phyloP scores from a whole-genome alignment of 2,797 vertebrate species.

The Notoglanidium macrostoma region DNA sequence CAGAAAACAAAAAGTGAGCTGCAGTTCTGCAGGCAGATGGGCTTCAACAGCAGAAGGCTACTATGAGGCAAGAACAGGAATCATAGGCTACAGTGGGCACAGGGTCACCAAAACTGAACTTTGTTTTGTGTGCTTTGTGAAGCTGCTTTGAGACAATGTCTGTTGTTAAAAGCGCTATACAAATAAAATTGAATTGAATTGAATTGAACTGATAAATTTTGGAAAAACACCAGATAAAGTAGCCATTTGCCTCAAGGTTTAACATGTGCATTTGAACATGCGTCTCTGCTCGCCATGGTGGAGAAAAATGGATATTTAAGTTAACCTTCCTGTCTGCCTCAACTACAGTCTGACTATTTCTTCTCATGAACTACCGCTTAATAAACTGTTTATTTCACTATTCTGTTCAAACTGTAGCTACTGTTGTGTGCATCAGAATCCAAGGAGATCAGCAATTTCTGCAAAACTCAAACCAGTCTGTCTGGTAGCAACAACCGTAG shows the following conservation, averaged over 20 bases:
- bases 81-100: neutral
- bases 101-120: neutral
- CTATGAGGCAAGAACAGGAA: neutral
- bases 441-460: neutral
- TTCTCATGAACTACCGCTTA: neutral
- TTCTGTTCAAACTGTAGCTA: neutral
- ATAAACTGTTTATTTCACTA: neutral
- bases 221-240: neutral
- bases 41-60: neutral
- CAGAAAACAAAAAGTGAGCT: neutral
- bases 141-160: too few species aligned
- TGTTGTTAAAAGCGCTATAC: too few species aligned
- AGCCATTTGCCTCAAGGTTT: neutral
- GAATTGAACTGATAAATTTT: neutral
- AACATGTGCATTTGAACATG: neutral
- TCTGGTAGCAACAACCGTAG: neutral
- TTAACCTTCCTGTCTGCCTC: neutral
- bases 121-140: too few species aligned
- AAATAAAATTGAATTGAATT: too few species aligned
- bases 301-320: neutral
- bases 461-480: neutral
- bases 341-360: neutral
- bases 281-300: neutral
- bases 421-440: neutral
- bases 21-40: neutral